These are phyloP conservation scores for Folsomia candida DNA, from an alignment of 2,888 invertebrate genomes.

Conservation along the genomic window DNA sequence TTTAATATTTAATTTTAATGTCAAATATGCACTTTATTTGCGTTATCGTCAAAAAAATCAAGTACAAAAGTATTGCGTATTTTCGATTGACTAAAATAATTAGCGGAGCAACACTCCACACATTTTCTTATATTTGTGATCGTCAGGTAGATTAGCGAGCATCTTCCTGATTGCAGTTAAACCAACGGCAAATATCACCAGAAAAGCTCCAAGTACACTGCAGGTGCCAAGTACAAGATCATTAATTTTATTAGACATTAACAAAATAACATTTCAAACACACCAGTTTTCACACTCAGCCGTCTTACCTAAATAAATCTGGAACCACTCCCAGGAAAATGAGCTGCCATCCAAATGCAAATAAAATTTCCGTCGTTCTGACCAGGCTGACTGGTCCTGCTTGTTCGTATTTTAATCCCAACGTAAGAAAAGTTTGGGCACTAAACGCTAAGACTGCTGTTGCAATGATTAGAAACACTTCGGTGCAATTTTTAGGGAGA, in stretches of 20 bases:
- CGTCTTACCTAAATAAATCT: constrained; percentile 29
- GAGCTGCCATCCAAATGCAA: constrained; percentile 36
- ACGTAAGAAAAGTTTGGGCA: constrained; percentile 34
- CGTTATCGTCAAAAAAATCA: too few species aligned
- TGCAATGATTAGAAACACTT: constrained; percentile 25
- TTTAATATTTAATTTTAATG: too few species aligned
- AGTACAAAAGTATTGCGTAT: too few species aligned
- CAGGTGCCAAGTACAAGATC: too few species aligned
- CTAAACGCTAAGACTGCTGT: constrained; percentile 29
- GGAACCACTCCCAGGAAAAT: constrained; percentile 33
- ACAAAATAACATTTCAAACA: too few species aligned
- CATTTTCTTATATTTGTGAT: constrained; percentile 19
- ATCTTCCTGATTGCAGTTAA: constrained; percentile 28
- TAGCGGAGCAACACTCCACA: neutral
- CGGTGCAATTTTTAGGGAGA: constrained; percentile 5
- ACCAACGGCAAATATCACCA: constrained; percentile 24
- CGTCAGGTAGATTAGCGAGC: constrained; percentile 27
- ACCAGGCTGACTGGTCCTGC: constrained; percentile 35
- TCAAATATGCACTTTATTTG: too few species aligned
- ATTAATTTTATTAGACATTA: too few species aligned
- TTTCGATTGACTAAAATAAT: too few species aligned
- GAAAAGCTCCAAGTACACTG: constrained; percentile 22
- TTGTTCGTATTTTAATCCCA: constrained; percentile 39
- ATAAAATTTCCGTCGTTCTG: constrained; percentile 26
- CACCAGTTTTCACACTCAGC: neutral